phyloP scores from a whole-genome alignment of 2,888 invertebrate genomes.

The Eristalis intricaria region DNA sequence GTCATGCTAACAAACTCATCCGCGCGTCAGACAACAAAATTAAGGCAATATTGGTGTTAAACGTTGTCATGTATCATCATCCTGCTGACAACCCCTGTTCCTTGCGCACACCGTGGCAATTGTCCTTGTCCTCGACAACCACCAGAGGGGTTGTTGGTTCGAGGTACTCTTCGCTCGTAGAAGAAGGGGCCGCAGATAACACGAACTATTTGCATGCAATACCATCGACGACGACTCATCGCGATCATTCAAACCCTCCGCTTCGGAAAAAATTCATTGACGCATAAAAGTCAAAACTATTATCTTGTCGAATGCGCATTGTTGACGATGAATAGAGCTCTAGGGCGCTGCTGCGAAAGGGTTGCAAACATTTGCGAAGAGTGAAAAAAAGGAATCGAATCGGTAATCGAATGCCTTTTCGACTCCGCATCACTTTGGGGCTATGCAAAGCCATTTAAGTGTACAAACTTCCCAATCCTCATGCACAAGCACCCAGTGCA shows the following conservation, averaged over 20 bases:
- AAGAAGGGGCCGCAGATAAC: conserved; percentile 34
- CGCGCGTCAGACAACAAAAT: conserved; percentile 67
- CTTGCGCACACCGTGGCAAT: background rate
- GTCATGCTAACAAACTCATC: conserved; percentile 73
- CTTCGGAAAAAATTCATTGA: conserved; percentile 72
- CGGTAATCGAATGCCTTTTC: conserved; percentile 31
- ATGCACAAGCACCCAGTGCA: conserved; percentile 5
- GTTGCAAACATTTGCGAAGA: conserved; percentile 27
- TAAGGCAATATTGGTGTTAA: conserved; percentile 69
- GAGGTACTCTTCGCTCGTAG: background rate
- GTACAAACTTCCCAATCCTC: conserved; percentile 20
- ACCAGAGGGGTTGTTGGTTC: conserved; percentile 22
- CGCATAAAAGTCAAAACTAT: conserved; percentile 73
- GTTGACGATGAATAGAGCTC: background rate
- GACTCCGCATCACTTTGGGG: conserved; percentile 13
- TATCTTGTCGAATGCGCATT: conserved; percentile 19
- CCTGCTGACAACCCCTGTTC: conserved; percentile 54
- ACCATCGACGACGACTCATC: conserved; percentile 15
- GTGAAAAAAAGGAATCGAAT: background rate
- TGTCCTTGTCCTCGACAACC: background rate
- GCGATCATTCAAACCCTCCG: conserved; percentile 51
- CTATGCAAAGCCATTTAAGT: conserved; percentile 35
- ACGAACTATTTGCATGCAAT: conserved; percentile 67
- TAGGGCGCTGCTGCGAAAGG: conserved; percentile 41
- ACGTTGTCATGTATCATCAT: conserved; percentile 69